These are phyloP conservation scores for Drosophila siamana DNA, from an alignment of 2,888 invertebrate species.

Conservation along the genomic window DNA sequence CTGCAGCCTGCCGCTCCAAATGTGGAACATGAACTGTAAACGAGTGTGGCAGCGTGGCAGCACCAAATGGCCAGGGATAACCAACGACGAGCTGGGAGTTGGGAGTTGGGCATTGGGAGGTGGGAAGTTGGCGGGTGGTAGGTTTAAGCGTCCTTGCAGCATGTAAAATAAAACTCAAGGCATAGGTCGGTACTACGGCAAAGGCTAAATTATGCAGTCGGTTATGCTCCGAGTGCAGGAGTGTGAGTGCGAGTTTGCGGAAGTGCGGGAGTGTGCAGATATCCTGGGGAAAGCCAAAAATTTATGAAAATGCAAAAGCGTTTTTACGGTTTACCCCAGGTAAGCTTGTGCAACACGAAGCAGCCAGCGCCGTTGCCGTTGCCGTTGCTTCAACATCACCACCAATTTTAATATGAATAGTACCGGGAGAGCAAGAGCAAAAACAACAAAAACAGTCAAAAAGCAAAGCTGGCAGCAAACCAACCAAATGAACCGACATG, in stretches of 20 bases:
- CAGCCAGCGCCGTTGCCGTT: slow-evolving; percentile 32
- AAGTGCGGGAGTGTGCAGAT: slow-evolving; percentile 5
- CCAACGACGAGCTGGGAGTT: neutral
- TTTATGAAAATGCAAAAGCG: slow-evolving; percentile 81
- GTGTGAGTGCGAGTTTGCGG: neutral
- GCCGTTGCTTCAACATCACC: slow-evolving; percentile 9
- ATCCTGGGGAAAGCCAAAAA: slow-evolving; percentile 57
- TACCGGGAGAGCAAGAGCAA: slow-evolving; percentile 37
- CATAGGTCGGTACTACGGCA: slow-evolving; percentile 37
- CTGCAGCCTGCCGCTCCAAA: slow-evolving; percentile 31
- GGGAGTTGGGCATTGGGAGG: no score
- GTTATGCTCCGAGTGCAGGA: slow-evolving; percentile 23
- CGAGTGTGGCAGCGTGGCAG: slow-evolving; percentile 37
- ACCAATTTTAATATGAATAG: slow-evolving; percentile 75
- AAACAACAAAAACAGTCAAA: slow-evolving; percentile 32
- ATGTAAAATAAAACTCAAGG: slow-evolving; percentile 50
- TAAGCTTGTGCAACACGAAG: slow-evolving; percentile 64
- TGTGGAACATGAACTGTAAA: slow-evolving; percentile 47
- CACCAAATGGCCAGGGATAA: slow-evolving; percentile 6
- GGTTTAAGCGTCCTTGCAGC: slow-evolving; percentile 24
- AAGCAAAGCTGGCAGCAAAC: slow-evolving; percentile 63
- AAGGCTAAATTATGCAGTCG: slow-evolving; percentile 59
- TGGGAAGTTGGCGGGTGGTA: neutral
- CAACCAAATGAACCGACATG: slow-evolving; percentile 35
- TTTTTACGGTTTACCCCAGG: slow-evolving; percentile 80